A percentile compares a stretch with the other conserved stretches of the same genome.
Conservation (phyloP, 2,888 invertebrate species). For the Cylloceria caligata region DNA sequence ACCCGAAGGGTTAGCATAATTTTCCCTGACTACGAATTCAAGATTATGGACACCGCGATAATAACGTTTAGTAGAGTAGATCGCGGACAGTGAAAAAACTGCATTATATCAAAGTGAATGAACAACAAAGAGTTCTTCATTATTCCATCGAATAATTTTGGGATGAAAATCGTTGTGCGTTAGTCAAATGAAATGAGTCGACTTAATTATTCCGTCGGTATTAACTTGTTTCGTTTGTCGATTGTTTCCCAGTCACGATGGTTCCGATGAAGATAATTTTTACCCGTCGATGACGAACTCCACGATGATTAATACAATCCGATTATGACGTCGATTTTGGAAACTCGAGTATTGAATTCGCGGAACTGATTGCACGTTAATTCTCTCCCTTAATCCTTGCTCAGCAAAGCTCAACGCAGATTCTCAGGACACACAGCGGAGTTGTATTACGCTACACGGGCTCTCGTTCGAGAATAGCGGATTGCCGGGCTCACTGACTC, state of each 20-base stretch:
- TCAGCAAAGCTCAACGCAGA: conserved; percentile 11
- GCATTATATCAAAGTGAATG: neutral
- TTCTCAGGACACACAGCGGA: neutral
- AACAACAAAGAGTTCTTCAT: neutral
- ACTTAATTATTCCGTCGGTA: conserved; percentile 22
- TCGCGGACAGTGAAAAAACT: neutral
- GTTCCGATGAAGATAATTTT: conserved; percentile 27
- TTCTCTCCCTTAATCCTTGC: conserved; percentile 46
- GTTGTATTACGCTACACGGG: neutral
- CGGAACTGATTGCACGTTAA: conserved; percentile 54
- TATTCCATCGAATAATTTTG: conserved; percentile 32
- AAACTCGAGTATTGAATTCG: conserved; percentile 39
- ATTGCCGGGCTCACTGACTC: conserved; percentile 8
- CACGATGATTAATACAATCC: conserved; percentile 54
- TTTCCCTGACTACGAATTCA: no score
- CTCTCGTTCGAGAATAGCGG: conserved; percentile 16
- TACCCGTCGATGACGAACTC: conserved; percentile 5
- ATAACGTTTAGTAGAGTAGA: neutral
- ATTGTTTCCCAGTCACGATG: neutral
- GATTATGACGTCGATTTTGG: conserved; percentile 19
- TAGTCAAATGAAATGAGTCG: conserved; percentile 22
- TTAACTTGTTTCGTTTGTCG: conserved; percentile 28
- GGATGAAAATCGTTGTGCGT: conserved; percentile 22
- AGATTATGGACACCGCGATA: neutral
- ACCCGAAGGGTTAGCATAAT: no score